Percentiles rank a stretch among this genome's conserved stretches.
Conservation (phyloP, 2,113 vertebrate species). For the Petromus typicus region DNA sequence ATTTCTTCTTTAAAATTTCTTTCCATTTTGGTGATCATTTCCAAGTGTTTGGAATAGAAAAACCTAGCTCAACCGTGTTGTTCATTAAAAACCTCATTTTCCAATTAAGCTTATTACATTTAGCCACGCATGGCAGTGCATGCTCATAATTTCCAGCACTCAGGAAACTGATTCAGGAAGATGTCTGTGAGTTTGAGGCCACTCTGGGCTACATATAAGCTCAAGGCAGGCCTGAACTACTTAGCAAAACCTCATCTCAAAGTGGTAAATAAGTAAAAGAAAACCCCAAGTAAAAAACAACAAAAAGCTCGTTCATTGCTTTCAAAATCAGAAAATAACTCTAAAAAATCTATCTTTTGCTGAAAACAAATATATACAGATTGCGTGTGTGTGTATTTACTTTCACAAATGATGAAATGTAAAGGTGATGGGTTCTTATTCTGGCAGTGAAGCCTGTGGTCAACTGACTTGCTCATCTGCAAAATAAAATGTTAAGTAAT, state of each 20-base stretch:
- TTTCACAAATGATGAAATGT: background rate
- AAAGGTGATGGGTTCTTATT: background rate
- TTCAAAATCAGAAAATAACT: background rate
- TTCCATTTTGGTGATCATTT: background rate
- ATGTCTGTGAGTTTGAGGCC: background rate
- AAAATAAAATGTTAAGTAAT: background rate
- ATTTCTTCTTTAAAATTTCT: background rate
- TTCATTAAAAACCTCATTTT: constrained; percentile 20
- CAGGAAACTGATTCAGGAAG: background rate
- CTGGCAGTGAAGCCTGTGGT: background rate
- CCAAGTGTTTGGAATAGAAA: background rate
- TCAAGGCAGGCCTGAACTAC: background rate
- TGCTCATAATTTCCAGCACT: background rate
- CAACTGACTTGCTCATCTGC: background rate
- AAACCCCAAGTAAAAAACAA: background rate
- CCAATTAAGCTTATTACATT: background rate
- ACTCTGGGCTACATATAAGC: background rate
- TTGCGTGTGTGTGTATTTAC: background rate
- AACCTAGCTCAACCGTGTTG: background rate
- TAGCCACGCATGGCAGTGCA: background rate
- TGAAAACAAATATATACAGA: background rate
- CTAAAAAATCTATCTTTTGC: background rate
- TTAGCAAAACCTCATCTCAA: background rate
- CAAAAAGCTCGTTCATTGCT: background rate
- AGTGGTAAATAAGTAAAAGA: background rate